A percentile compares a stretch with the other conserved stretches of the same genome.
Conservation (phyloP, 2,888 invertebrate species). For the Microctonus aethiopoides region DNA sequence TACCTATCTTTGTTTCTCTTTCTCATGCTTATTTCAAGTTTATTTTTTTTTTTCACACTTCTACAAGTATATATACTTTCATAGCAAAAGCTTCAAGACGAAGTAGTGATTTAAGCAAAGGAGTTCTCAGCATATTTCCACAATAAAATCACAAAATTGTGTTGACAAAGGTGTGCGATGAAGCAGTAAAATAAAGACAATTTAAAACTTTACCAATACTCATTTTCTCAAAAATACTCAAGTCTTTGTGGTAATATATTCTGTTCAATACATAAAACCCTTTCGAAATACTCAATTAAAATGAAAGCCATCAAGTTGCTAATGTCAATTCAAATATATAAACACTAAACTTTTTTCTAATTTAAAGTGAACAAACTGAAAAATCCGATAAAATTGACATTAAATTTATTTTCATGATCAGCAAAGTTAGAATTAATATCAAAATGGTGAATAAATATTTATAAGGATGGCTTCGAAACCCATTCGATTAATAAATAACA, state of each 20-base stretch:
- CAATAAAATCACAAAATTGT: background rate
- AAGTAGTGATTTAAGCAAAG: background rate
- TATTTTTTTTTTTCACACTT: conserved; percentile 3
- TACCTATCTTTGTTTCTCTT: background rate
- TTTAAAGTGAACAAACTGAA: background rate
- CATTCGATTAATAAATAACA: background rate
- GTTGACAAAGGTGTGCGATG: background rate
- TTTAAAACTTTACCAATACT: background rate
- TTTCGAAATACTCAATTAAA: too few species aligned
- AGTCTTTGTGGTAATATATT: background rate
- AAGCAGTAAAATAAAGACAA: background rate
- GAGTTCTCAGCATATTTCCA: background rate
- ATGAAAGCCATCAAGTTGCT: background rate
- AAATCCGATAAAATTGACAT: background rate
- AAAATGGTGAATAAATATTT: background rate
- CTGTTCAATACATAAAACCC: background rate
- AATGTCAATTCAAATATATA: background rate
- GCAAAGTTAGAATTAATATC: background rate
- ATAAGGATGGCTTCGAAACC: background rate
- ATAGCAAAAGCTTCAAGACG: background rate
- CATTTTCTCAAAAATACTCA: background rate
- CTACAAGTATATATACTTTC: background rate
- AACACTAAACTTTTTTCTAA: background rate
- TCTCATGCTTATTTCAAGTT: background rate
- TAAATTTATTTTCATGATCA: too few species aligned